Percentiles rank a stretch among this genome's conserved stretches.
Conservation (phyloP, 2,113 vertebrate genomes). For the Lasiurus cinereus region DNA sequence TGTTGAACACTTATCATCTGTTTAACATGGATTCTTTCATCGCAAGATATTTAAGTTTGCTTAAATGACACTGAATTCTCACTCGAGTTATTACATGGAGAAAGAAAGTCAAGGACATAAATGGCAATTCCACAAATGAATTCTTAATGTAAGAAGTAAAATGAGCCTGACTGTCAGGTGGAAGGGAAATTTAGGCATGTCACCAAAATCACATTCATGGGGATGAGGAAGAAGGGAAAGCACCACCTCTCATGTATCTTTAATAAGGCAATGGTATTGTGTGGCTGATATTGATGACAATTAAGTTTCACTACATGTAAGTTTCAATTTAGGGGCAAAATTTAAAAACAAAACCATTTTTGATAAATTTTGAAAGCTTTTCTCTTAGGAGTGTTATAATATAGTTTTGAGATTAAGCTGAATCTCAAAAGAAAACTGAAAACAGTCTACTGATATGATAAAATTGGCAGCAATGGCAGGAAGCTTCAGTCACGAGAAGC, state of each 20-base stretch:
- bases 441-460: not conserved
- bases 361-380: slow-evolving; percentile 13
- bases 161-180: not conserved
- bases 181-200: not conserved
- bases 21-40: not conserved
- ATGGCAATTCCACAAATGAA: not conserved
- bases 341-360: slow-evolving; percentile 16
- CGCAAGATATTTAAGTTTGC: not conserved
- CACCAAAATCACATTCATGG: not conserved
- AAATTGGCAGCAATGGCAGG: not conserved
- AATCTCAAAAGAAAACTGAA: slow-evolving; percentile 30
- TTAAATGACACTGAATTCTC: not conserved
- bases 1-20: not conserved
- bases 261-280: not conserved
- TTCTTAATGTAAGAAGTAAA: not conserved
- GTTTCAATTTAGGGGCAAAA: not conserved
- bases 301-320: not conserved
- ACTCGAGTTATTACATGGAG: not conserved
- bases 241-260: not conserved
- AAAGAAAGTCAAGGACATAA: not conserved
- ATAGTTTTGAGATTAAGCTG: slow-evolving; percentile 17
- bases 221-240: not conserved
- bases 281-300: slow-evolving; percentile 19
- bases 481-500: slow-evolving; percentile 28
- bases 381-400: not conserved